A percentile compares a stretch with the other conserved stretches of the same genome.
Evolutionary conservation across 2,888 invertebrate genomes (phyloP).

Genomic region (Mimas tiliae): DNA sequence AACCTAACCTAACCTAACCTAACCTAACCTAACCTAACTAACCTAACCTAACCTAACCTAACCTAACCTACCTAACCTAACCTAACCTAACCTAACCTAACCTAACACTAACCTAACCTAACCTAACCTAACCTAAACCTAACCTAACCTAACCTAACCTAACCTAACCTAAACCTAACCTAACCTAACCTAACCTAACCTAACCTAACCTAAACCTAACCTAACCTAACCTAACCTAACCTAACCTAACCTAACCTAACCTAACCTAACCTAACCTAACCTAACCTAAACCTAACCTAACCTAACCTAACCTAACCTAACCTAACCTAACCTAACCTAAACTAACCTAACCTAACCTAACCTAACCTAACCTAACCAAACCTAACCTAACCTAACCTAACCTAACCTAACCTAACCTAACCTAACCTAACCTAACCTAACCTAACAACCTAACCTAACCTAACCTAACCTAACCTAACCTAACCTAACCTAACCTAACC

Average conservation of each 20-base stretch:
- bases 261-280: slow-evolving; percentile 26
- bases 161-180: no score
- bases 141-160: no score
- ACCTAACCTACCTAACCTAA: no score
- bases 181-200: slow-evolving; percentile 5
- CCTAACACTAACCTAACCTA: no score
- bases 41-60: slow-evolving; percentile 5
- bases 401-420: slow-evolving; percentile 5
- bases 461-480: no score
- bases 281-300: no score
- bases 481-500: no score
- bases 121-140: no score
- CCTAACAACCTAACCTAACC: no score
- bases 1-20: slow-evolving; percentile 5
- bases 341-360: background rate
- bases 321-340: slow-evolving; percentile 5
- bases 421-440: no score
- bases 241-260: slow-evolving; percentile 5
- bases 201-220: no score
- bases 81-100: no score
- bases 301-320: slow-evolving; percentile 12
- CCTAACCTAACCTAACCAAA: slow-evolving; percentile 2
- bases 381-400: slow-evolving; percentile 5
- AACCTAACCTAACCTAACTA: background rate
- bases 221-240: slow-evolving; percentile 5